These are phyloP conservation scores for Onychomys torridus DNA, from an alignment of 2,797 vertebrate genomes.

Conservation along the genomic window DNA sequence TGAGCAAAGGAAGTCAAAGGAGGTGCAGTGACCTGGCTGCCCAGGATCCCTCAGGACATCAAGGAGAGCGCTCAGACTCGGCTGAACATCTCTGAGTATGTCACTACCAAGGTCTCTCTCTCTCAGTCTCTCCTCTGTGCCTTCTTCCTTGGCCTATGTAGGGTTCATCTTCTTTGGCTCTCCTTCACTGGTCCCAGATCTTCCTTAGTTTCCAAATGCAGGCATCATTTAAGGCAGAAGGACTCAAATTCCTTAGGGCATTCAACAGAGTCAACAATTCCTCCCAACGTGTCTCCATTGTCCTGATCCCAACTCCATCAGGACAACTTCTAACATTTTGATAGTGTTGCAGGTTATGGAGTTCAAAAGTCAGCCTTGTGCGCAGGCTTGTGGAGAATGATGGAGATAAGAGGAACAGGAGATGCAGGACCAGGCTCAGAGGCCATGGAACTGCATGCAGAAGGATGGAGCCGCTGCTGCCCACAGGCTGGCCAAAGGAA, in stretches of 20 bases:
- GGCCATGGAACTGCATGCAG: neutral
- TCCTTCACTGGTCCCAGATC: neutral
- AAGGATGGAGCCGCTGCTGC: neutral
- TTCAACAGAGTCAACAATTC: neutral
- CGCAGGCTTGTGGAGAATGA: neutral
- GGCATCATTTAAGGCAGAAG: neutral
- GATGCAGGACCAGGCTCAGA: neutral
- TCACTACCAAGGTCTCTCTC: neutral
- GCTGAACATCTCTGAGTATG: neutral
- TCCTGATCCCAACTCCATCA: neutral
- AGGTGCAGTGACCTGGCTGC: neutral
- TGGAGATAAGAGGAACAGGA: neutral
- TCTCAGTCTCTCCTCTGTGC: neutral
- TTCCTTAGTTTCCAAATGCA: neutral
- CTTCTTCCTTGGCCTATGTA: neutral
- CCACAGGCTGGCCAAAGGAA: accelerated
- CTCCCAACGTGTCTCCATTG: neutral
- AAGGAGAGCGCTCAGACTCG: neutral
- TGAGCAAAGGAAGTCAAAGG: neutral
- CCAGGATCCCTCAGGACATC: neutral
- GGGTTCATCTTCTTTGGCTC: neutral
- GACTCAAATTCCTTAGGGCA: neutral
- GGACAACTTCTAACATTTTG: neutral
- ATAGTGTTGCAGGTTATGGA: neutral
- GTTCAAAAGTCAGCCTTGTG: neutral